Evolutionary conservation across 1,140 invertebrate genomes (phyloP).

Genomic region (Drosophila mojavensis): DNA sequence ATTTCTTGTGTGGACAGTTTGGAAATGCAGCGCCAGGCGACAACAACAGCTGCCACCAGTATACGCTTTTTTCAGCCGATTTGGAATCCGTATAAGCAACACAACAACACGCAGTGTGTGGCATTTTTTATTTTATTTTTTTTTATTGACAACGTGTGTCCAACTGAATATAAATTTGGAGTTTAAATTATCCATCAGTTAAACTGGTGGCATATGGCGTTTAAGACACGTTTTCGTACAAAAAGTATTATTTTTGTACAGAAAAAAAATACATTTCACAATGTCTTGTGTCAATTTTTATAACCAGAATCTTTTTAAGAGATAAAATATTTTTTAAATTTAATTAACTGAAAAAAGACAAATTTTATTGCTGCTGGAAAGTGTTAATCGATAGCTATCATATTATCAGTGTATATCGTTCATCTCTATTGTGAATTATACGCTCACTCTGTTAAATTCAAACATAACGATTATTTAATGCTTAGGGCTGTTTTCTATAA

Average conservation of each 20-base stretch:
- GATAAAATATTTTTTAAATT: no score
- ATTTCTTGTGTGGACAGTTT: slow-evolving; percentile 63
- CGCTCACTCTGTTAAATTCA: neutral
- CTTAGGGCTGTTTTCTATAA: no score
- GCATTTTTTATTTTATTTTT: slow-evolving; percentile 28
- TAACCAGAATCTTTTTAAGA: no score
- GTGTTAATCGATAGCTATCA: no score
- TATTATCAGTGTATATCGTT: neutral
- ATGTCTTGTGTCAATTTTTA: no score
- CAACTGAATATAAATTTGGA: slow-evolving; percentile 44
- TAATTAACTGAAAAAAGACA: no score
- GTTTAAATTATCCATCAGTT: slow-evolving; percentile 7
- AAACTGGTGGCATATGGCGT: slow-evolving; percentile 55
- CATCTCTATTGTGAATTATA: neutral
- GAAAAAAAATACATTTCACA: neutral
- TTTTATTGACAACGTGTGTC: slow-evolving; percentile 25
- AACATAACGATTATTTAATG: neutral
- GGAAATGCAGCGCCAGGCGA: slow-evolving; percentile 54
- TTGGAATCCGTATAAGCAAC: slow-evolving; percentile 77
- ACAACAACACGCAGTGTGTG: slow-evolving; percentile 56
- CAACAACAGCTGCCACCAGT: slow-evolving; percentile 63
- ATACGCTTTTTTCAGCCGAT: slow-evolving; percentile 71
- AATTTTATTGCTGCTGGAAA: no score
- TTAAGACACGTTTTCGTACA: neutral
- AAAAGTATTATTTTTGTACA: neutral